Evolutionary conservation across 2,888 invertebrate genomes (phyloP).

Genomic region (Trissoscelio sp.): DNA sequence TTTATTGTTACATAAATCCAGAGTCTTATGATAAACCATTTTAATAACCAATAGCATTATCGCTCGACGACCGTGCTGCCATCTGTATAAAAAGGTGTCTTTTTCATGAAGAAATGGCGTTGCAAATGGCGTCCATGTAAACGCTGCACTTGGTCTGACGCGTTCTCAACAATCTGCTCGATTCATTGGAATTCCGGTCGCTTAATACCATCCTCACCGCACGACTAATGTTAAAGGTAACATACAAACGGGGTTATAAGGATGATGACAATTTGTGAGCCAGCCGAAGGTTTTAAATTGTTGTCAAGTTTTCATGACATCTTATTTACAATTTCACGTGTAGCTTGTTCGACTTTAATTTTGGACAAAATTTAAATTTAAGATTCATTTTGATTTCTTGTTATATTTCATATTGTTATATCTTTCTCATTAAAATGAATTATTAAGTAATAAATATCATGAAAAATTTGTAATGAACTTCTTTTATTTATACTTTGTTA

Average conservation of each 20-base stretch:
- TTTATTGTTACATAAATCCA: not conserved
- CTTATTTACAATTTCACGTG: conserved; percentile 14
- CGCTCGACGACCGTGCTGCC: conserved; percentile 15
- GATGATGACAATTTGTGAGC: conserved; percentile 27
- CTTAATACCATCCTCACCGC: conserved; percentile 49
- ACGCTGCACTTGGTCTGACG: conserved; percentile 33
- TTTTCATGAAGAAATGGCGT: conserved; percentile 29
- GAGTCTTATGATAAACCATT: too few species aligned
- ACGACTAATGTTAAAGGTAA: conserved; percentile 45
- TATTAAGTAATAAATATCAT: too few species aligned
- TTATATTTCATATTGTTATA: not conserved
- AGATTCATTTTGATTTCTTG: too few species aligned
- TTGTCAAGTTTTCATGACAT: conserved; percentile 54
- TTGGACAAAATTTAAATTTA: conserved; percentile 36
- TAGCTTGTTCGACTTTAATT: not conserved
- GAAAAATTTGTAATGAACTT: too few species aligned
- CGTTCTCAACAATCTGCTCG: conserved; percentile 34
- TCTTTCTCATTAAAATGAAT: too few species aligned
- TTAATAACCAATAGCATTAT: not conserved
- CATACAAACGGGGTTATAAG: conserved; percentile 46
- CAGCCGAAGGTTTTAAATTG: conserved; percentile 20
- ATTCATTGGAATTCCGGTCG: conserved; percentile 19
- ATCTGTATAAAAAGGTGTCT: conserved; percentile 39
- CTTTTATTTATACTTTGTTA: too few species aligned
- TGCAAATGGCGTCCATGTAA: conserved; percentile 62